Evolutionary conservation across 2,888 invertebrate species (phyloP).

Genomic region (Mellilla xanthometata): DNA sequence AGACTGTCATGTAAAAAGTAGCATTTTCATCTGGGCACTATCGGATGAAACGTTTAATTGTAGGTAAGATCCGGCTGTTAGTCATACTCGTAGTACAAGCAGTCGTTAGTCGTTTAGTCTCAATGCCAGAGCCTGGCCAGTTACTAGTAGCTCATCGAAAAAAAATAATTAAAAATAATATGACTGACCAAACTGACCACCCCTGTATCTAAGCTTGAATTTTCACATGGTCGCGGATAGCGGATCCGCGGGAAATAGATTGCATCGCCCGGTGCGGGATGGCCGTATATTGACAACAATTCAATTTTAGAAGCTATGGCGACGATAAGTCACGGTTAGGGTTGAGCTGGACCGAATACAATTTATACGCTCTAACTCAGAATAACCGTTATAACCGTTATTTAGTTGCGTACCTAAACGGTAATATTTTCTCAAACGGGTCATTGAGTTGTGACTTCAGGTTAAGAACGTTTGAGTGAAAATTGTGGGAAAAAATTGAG

Average conservation of each 20-base stretch:
- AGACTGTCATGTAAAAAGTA: too few relatives aligned
- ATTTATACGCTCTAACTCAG: conserved; percentile 18
- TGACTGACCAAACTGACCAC: too few relatives aligned
- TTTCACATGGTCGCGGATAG: conserved; percentile 30
- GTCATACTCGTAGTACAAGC: too few relatives aligned
- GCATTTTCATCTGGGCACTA: too few relatives aligned
- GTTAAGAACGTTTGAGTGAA: background rate
- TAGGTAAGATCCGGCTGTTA: too few relatives aligned
- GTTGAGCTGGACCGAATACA: conserved; percentile 6
- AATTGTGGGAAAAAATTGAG: background rate
- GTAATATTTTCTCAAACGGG: conserved; percentile 2
- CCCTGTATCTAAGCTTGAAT: conserved; percentile 17
- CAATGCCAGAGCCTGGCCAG: too few relatives aligned
- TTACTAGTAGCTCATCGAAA: too few relatives aligned
- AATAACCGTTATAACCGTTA: conserved; percentile 13
- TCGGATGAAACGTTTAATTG: too few relatives aligned
- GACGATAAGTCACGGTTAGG: conserved; percentile 22
- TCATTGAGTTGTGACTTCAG: background rate
- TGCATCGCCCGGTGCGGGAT: conserved; percentile 21
- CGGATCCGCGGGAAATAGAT: conserved; percentile 35
- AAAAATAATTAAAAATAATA: too few relatives aligned
- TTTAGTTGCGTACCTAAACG: conserved; percentile 7
- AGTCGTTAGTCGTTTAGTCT: too few relatives aligned
- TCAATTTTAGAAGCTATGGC: conserved; percentile 24
- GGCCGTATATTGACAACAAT: conserved; percentile 26